A percentile compares a stretch with the other conserved stretches of the same genome.
phyloP scores from a whole-genome alignment of 2,888 invertebrate genomes.

The Sphaerophoria rueppellii region DNA sequence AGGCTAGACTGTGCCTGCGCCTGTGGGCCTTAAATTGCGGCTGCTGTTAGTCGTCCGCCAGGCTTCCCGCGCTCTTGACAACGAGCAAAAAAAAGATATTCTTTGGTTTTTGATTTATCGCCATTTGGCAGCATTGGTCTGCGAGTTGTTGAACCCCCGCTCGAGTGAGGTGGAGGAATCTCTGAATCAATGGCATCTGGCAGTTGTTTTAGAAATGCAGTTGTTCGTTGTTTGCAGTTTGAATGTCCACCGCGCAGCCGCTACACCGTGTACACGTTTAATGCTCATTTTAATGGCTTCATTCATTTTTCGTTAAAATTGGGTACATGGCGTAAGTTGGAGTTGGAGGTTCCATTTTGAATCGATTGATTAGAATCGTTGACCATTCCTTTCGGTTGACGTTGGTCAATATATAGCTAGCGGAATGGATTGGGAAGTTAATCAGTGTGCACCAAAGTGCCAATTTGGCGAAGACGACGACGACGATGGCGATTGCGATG shows the following conservation, averaged over 20 bases:
- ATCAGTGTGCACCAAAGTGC: slow-evolving; percentile 63
- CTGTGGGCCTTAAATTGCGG: background rate
- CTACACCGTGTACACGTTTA: slow-evolving; percentile 58
- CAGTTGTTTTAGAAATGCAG: slow-evolving; percentile 28
- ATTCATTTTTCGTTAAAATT: slow-evolving; percentile 65
- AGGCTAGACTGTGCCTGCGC: slow-evolving; percentile 55
- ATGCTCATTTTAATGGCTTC: slow-evolving; percentile 71
- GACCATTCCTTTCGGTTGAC: slow-evolving; percentile 26
- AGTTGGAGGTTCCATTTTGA: slow-evolving; percentile 16
- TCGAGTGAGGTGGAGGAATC: background rate
- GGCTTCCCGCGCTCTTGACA: slow-evolving; percentile 54
- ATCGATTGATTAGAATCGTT: slow-evolving; percentile 71
- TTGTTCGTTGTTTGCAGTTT: slow-evolving; percentile 27
- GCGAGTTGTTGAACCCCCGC: background rate
- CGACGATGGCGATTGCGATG: background rate
- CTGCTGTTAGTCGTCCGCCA: slow-evolving; percentile 5
- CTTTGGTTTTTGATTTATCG: slow-evolving; percentile 73
- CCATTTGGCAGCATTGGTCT: slow-evolving; percentile 53
- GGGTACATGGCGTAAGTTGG: background rate
- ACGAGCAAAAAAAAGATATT: slow-evolving; percentile 56
- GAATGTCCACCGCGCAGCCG: slow-evolving; percentile 22
- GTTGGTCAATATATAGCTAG: background rate
- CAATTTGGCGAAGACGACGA: slow-evolving; percentile 64
- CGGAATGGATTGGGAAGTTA: slow-evolving; percentile 41
- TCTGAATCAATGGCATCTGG: slow-evolving; percentile 49